phyloP scores from a whole-genome alignment of 2,888 invertebrate genomes.

The Mesochorus sp. region DNA sequence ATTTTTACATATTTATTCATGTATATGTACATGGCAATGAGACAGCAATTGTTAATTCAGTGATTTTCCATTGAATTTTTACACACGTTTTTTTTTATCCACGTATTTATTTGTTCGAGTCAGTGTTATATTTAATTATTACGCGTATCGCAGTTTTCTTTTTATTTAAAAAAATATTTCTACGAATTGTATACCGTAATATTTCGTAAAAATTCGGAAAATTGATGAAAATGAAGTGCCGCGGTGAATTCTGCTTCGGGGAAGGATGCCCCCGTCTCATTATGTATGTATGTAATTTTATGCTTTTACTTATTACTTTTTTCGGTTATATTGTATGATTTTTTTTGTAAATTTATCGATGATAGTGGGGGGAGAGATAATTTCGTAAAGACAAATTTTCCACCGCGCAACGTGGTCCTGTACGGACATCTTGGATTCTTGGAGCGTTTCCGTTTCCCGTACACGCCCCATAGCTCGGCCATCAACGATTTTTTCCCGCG shows the following conservation, averaged over 20 bases:
- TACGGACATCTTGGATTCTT: conserved; percentile 68
- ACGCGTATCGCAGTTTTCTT: conserved; percentile 24
- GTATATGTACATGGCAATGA: conserved; percentile 18
- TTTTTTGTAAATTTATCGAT: neutral
- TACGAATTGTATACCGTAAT: conserved; percentile 2
- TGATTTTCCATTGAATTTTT: conserved; percentile 29
- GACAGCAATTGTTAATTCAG: conserved; percentile 46
- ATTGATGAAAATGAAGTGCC: conserved; percentile 51
- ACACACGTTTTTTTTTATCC: conserved; percentile 9
- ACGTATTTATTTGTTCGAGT: conserved; percentile 51
- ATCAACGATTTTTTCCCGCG: conserved; percentile 22
- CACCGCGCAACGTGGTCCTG: conserved; percentile 68
- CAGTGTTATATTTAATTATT: conserved; percentile 39
- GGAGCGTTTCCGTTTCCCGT: conserved; percentile 56
- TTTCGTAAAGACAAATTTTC: conserved; percentile 42
- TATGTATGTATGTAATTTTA: conserved; percentile 70
- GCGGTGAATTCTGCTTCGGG: conserved; percentile 54
- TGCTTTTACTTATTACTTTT: conserved; percentile 49
- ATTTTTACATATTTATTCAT: conserved; percentile 2
- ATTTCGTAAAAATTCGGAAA: conserved; percentile 22
- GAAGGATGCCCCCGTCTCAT: conserved; percentile 63
- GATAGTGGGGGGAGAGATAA: neutral
- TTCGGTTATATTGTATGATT: conserved; percentile 1
- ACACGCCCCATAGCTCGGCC: conserved; percentile 43
- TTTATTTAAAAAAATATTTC: neutral